These are phyloP conservation scores for Platyrinchus mystaceus DNA, from an alignment of 2,797 vertebrate genomes.

Conservation along the genomic window DNA sequence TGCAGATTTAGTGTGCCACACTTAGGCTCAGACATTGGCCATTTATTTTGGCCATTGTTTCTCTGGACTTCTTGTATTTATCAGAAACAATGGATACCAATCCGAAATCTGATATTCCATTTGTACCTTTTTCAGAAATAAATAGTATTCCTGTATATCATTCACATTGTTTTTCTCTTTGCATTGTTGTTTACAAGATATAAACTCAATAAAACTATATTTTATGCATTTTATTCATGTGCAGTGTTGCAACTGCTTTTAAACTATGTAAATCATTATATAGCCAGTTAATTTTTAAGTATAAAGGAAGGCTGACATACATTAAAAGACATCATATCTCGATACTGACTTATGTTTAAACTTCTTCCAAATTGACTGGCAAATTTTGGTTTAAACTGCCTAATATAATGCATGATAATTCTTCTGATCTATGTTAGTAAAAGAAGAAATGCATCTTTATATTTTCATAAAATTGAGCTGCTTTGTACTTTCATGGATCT, in stretches of 20 bases:
- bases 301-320: background rate
- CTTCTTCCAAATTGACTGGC: background rate
- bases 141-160: background rate
- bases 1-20: background rate
- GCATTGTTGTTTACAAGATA: background rate
- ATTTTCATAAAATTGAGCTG: conserved; percentile 1
- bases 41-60: background rate
- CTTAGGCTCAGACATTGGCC: background rate
- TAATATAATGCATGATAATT: background rate
- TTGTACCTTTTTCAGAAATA: background rate
- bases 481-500: background rate
- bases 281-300: background rate
- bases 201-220: background rate
- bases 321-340: background rate
- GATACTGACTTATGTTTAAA: background rate
- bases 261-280: background rate
- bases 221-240: background rate
- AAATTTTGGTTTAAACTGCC: background rate
- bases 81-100: background rate
- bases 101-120: background rate
- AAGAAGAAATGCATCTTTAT: background rate
- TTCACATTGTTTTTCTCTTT: background rate
- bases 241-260: background rate
- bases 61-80: background rate
- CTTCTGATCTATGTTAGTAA: background rate